Evolutionary conservation across 2,888 invertebrate genomes (phyloP), one percentile per base, ranked within the genome.

Genomic region (Argyresthia goedartella): DNA sequence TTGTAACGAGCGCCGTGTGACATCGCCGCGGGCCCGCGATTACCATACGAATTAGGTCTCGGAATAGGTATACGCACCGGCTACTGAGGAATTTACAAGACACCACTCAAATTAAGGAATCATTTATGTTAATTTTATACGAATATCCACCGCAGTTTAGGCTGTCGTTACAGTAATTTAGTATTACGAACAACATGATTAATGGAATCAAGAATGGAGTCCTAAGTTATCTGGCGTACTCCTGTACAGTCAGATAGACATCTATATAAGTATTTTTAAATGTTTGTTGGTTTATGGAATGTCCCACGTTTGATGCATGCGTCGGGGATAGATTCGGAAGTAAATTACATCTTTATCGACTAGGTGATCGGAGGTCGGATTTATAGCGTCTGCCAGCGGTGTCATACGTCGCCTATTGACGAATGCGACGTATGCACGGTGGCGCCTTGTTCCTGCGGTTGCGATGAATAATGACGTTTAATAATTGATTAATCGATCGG

Each of bases 401-500:
- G 58, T 53, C 25, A 25, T 25, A 25, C 25, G 25, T 25, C 25
- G 25, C 2, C 25, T 25, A 55, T 55, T 39, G 54, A 39, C 36
- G 49, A 39, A n/a, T 25, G 43, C 45, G 43, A 42, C 44, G 46
- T 11, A 54, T 55, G 55, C 56, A 52, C 53, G 57, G 56, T 57
- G 51, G 53, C 51, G 54, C 51, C 42, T 25, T 25, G 25, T 25
- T 25, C 56, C 55, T 53, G 53, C 60, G 57, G 57, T 53, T 53
- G 53, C 59, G 57, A 60, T 79, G 68, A 81, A 76, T 81, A 76
- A 81, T 79, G 78, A 81, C 76, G 73, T 77, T 72, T 75, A 71
- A 74, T 80, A 74, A 76, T 78, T 82, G 81, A 82, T 81, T 75
- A 77, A 81, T 81, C 65, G 66, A 62, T 60, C 58, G 53, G 66